These are phyloP conservation scores for Drosophila merina DNA, from an alignment of 2,888 invertebrate species.

Conservation along the genomic window DNA sequence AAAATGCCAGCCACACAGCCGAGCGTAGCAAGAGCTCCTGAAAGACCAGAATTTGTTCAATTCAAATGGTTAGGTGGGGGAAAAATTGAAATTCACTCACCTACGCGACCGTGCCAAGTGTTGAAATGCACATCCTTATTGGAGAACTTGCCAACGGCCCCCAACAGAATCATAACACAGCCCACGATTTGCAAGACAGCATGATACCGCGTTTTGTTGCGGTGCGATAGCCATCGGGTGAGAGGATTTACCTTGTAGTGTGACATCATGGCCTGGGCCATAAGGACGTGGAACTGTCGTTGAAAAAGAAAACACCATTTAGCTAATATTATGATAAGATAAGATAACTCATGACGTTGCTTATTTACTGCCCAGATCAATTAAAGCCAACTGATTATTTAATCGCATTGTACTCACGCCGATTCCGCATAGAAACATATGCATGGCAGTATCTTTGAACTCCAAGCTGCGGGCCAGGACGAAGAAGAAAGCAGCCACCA, in stretches of 20 bases:
- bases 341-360: constrained; percentile 2
- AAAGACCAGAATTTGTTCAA: constrained; percentile 13
- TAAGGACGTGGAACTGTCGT: constrained; percentile 80
- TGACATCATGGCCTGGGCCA: constrained; percentile 82
- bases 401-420: constrained; percentile 70
- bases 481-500: constrained; percentile 77
- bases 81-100: constrained; percentile 4
- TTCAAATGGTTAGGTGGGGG: background rate
- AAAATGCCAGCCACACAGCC: constrained; percentile 77
- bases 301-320: constrained; percentile 14
- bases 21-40: constrained; percentile 76
- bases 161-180: constrained; percentile 79
- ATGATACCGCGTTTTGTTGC: constrained; percentile 80
- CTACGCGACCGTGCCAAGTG: constrained; percentile 76
- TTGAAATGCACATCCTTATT: constrained; percentile 78
- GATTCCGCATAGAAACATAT: constrained; percentile 79
- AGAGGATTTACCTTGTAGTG: constrained; percentile 81
- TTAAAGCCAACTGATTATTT: constrained; percentile 16
- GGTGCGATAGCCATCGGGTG: constrained; percentile 78
- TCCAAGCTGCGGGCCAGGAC: constrained; percentile 76
- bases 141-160: constrained; percentile 76
- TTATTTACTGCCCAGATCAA: constrained; percentile 1
- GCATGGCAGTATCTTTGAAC: constrained; percentile 81
- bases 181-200: constrained; percentile 80
- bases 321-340: background rate